Conservation (phyloP, 2,888 invertebrate species). For the Augiades crinisus region DNA sequence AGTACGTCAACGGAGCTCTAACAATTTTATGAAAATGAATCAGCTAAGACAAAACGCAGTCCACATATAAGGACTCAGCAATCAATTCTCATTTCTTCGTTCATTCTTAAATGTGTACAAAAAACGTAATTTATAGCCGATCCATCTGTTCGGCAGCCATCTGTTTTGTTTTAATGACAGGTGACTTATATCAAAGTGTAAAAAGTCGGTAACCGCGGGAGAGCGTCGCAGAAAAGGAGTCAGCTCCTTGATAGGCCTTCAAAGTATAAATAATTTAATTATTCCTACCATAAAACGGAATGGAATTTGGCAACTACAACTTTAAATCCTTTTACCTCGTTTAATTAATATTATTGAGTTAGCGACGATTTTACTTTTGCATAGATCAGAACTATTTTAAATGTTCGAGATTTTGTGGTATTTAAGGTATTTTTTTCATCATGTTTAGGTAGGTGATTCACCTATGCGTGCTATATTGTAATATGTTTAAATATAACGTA, state of each 20-base stretch:
- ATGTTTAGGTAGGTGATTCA: too few species aligned
- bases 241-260: not conserved
- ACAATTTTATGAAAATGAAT: conserved; percentile 4
- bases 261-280: conserved; percentile 7
- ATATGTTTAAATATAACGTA: too few species aligned
- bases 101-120: conserved; percentile 11
- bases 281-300: conserved; percentile 1
- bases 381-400: too few species aligned
- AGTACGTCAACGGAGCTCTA: not conserved
- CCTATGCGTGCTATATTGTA: too few species aligned
- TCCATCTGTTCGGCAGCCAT: conserved; percentile 33
- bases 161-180: conserved; percentile 33
- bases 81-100: conserved; percentile 19
- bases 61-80: conserved; percentile 11
- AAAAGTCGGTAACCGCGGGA: not conserved
- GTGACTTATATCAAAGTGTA: conserved; percentile 23
- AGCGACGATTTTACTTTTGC: too few species aligned
- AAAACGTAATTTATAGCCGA: conserved; percentile 31
- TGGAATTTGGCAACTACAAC: not conserved
- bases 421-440: too few species aligned
- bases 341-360: too few species aligned
- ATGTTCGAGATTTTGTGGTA: too few species aligned
- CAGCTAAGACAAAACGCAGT: not conserved
- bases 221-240: not conserved
- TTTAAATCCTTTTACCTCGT: too few species aligned